Evolutionary conservation across 2,888 invertebrate species (phyloP), one percentile per base, ranked within the genome.

Genomic region (Cerceris ruficornis): DNA sequence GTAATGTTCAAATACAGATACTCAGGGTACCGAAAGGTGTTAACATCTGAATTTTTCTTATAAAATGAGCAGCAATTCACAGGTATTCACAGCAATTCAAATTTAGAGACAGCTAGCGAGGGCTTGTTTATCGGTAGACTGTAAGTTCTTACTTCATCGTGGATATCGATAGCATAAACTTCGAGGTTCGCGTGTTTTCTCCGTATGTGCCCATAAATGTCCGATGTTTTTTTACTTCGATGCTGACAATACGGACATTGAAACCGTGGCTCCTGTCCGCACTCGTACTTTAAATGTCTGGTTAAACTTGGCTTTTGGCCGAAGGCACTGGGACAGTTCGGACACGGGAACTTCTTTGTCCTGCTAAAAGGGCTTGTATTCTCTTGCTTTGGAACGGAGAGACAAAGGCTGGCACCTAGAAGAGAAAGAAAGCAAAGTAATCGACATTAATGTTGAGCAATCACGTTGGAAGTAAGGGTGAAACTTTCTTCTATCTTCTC

Each of bases 181-280:
- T 82, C 80, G 2, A 69, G 62, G 7, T 86, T 85, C 1, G 86
- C 86, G 72, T 91, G 91, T 62, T 87, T 88, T 55, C 89, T 86
- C 42, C 88, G 82, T 4, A 91, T 88, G 72, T 92, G 91, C 14
- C 89, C 87, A 39, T 90, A 86, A 13, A 92, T 87, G 67, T 91
- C 90, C 4, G 90, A 90, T 9, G 91, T 86, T 60, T 90, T 88
- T 69, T 87, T 87, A 15, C 88, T 87, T 1, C 73, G 77, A 54
- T 88, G 89, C n/a, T 84, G 85, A 77, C 93, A 93, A 69, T 87
- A 88, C 0, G 89, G 88, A 69, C 91, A 92, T 69, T 86, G 84
- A 82, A 91, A 92, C 61, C 91, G 88, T 52, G 92, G 88, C 58
- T 86, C 85, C 69, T 87, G 87, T 42, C 88, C 88, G 64, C 91